Evolutionary conservation across 2,797 vertebrate species (phyloP).

Genomic region (Trichosurus vulpecula): DNA sequence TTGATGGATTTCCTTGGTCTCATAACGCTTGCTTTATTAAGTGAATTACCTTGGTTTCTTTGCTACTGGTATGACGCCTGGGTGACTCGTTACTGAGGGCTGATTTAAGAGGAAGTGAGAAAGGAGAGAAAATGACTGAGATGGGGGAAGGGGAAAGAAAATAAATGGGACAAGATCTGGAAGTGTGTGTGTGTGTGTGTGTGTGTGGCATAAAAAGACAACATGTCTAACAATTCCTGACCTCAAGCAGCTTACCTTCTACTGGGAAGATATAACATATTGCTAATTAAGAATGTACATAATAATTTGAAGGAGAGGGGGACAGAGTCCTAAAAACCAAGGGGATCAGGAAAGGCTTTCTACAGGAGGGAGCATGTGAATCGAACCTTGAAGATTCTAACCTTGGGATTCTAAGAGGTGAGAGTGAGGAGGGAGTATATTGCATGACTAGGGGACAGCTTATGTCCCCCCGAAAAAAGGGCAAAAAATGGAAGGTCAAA

Average conservation of each 20-base stretch:
- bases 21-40: not conserved
- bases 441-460: not conserved
- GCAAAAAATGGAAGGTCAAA: not conserved
- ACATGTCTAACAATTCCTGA: not conserved
- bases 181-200: too few species aligned
- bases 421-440: not conserved
- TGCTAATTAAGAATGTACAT: not conserved
- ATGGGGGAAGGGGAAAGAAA: not conserved
- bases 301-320: not conserved
- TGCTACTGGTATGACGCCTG: not conserved
- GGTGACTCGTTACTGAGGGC: not conserved
- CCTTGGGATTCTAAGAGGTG: not conserved
- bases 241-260: not conserved
- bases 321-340: not conserved
- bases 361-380: not conserved
- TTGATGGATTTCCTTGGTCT: not conserved
- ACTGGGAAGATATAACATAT: not conserved
- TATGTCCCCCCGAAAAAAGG: not conserved
- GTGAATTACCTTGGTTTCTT: not conserved
- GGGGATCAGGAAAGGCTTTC: not conserved
- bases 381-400: not conserved
- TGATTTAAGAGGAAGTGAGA: not conserved
- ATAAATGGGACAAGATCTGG: not conserved
- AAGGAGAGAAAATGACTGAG: not conserved
- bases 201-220: not conserved